Percentiles rank a stretch among this genome's conserved stretches.
These are phyloP conservation scores for Haliclona indistincta DNA, from an alignment of 37 sponge, comb jelly and placozoan species.

Conservation along the genomic window DNA sequence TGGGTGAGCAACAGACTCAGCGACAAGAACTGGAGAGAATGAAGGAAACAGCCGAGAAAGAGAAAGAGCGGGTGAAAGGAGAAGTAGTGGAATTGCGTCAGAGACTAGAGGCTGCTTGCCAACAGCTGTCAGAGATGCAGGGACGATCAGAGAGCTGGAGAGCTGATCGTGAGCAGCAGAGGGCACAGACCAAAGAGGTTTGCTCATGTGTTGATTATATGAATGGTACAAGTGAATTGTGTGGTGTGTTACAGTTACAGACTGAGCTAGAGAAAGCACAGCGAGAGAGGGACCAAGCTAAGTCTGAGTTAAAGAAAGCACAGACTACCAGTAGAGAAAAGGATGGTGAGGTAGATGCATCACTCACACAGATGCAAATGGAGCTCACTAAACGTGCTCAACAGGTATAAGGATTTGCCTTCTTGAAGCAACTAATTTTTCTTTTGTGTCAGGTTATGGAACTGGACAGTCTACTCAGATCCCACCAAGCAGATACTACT, in stretches of 20 bases:
- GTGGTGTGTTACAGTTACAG: constrained; percentile 2
- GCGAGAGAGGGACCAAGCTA: constrained; percentile 7
- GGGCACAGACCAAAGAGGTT: not conserved
- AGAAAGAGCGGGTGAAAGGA: constrained; percentile 18
- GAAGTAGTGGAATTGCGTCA: constrained; percentile 8
- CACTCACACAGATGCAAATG: constrained; percentile 38
- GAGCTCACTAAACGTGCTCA: constrained; percentile 62
- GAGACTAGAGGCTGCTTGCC: not conserved
- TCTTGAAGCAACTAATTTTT: not conserved
- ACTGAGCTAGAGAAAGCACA: constrained; percentile 26
- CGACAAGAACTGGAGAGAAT: constrained; percentile 10
- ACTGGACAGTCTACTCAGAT: constrained; percentile 58
- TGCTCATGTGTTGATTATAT: not conserved
- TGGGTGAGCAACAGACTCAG: constrained; percentile 13
- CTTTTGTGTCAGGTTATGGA: constrained; percentile 49
- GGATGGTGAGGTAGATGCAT: constrained; percentile 8
- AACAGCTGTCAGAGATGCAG: constrained; percentile 3
- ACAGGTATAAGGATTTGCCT: constrained; percentile 30
- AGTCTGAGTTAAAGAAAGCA: constrained; percentile 20
- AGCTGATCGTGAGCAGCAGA: not conserved
- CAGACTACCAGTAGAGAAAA: not conserved
- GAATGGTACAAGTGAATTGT: not conserved
- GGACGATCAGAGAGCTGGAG: constrained; percentile 1
- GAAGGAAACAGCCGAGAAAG: constrained; percentile 5
- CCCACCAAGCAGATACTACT: constrained; percentile 74